Evolutionary conservation across 2,113 vertebrate species (phyloP), one percentile per base, ranked within the genome.

Genomic region (Illadopsis cleaveri): DNA sequence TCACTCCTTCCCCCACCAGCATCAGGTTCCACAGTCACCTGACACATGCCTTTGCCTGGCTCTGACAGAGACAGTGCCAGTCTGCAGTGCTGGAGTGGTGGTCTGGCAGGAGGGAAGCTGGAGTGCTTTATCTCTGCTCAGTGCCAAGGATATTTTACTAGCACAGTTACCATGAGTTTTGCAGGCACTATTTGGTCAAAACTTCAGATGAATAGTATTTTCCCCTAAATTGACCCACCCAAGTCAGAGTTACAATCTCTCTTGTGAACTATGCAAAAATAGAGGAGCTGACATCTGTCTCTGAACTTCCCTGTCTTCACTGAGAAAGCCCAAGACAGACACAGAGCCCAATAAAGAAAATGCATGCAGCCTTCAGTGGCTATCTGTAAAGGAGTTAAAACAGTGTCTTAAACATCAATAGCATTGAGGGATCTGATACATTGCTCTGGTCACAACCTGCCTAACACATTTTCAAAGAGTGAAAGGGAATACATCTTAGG

Each of bases 191-290:
- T 24, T 4, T 53, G 9, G 28, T 25, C 44, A 66, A 73, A 91
- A n/a, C 35, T 11, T 81, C 81, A 71, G 18, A 75, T 35, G 7
- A 54, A 86, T 2, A 54, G 8, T 38, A 37, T 56, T 62, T 27
- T 24, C 5, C 8, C 1, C 4, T 6, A 18, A 45, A 87, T 31
- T 2, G 2, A 64, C 3, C 5, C 7, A 60, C 5, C 9, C 19
- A 40, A n/a, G 13, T 27, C 40, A 76, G 21, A 75, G 24, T 3
- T 45, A 10, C 28, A 78, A 57, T 56, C 16, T 60, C 30, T 70
- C 47, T 19, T 47, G 44, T 22, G 51, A n/a, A 27, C 25, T 35
- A 2, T 5, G 16, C 85, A 66, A 70, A 62, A 70, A 50, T 0
- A 30, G 6, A 56, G 30, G 22, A 28, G 40, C 30, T 87, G 60